Evolutionary conservation across 2,888 invertebrate genomes (phyloP), one percentile per base, ranked within the genome.

Genomic region (Hydraecia micacea): DNA sequence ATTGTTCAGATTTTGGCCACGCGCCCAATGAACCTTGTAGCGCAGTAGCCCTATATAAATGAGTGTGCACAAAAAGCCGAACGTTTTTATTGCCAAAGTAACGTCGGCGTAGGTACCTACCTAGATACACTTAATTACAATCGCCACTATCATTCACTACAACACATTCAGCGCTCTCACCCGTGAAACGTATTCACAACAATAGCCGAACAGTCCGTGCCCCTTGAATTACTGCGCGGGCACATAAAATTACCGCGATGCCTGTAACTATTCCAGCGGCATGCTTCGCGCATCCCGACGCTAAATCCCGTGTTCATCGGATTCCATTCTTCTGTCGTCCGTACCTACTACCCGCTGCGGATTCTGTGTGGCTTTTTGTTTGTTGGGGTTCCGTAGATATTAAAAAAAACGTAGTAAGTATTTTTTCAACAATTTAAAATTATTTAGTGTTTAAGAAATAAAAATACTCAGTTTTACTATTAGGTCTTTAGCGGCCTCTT

Each of bases 321-420:
- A 90, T 91, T 86, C 89, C 88, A 88, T 90, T 88, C 88, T 87
- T 74, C 85, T 89, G 88, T 89, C 73, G 77, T 73, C 79, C 63
- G 62, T 65, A 65, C 62, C n/a, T 60, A 58, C 69, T 78, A 75
- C 75, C 69, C 74, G 63, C 72, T 72, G 62, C 36, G 65, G 65
- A 74, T 74, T 65, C 62, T 58, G 55, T 86, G 55, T 66, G 55
- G 11, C 60, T 77, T 77, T 70, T 75, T 70, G 66, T 82, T 83
- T 73, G 21, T 65, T 68, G 15, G 69, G 77, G 83, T 86, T 73
- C 83, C 69, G 82, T 72, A 46, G 46, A 46, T 46, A 13, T 46
- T 46, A 13, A 4, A 46, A 11, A 46, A 46, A 46, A 13, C 42
- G 42, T 13, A 42, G 42, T 42, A 42, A n/a, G n/a, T n/a, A n/a